These are phyloP conservation scores for Drosophila malerkotliana DNA, from an alignment of 1,140 invertebrate genomes.

Conservation along the genomic window DNA sequence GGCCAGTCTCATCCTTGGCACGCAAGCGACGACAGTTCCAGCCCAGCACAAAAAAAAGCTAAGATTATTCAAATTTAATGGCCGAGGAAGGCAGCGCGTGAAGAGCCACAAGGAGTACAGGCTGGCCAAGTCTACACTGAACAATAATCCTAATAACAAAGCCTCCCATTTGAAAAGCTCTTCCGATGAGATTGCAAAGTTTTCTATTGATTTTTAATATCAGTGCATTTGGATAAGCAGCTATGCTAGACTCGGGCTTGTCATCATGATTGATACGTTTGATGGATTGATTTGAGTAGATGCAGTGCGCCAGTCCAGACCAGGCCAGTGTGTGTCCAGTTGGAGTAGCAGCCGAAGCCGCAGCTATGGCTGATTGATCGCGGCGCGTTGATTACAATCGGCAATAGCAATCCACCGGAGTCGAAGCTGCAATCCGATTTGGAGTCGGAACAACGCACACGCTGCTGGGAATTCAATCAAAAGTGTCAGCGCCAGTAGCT, in stretches of 20 bases:
- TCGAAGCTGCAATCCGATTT: conserved; percentile 4
- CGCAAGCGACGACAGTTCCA: conserved; percentile 58
- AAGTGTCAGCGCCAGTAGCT: conserved; percentile 73
- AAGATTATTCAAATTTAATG: conserved; percentile 83
- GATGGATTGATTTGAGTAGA: conserved; percentile 80
- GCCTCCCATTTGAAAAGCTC: too few relatives aligned
- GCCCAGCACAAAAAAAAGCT: conserved; percentile 42
- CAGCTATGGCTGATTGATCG: conserved; percentile 70
- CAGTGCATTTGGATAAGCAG: conserved; percentile 16
- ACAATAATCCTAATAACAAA: conserved; percentile 4
- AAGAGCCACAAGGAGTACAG: conserved; percentile 58
- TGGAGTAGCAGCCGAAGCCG: conserved; percentile 54
- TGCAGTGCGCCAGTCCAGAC: conserved; percentile 28
- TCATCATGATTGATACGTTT: conserved; percentile 84
- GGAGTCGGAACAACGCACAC: conserved; percentile 54
- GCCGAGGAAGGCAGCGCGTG: conserved; percentile 62
- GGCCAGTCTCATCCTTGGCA: conserved; percentile 37
- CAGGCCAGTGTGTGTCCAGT: conserved; percentile 31
- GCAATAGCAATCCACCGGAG: conserved; percentile 17
- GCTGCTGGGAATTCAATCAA: conserved; percentile 83
- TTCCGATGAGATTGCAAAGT: background rate
- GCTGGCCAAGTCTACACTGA: conserved; percentile 37
- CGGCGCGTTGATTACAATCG: conserved; percentile 78
- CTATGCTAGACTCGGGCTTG: conserved; percentile 49
- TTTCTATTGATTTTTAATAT: background rate